A percentile compares a stretch with the other conserved stretches of the same genome.
Conservation (phyloP, 2,888 invertebrate genomes). For the Pinctada fucata region DNA sequence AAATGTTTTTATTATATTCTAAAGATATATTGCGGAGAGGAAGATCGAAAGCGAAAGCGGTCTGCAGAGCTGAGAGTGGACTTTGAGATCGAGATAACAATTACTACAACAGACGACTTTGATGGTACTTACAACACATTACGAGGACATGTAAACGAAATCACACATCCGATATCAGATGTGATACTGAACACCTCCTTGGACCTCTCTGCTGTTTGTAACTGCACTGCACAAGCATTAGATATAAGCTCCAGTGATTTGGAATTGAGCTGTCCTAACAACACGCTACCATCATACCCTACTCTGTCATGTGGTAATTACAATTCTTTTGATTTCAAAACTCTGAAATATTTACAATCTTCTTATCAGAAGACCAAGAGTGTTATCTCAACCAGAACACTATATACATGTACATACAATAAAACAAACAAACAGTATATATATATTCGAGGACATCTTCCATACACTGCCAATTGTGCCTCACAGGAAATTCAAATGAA, state of each 20-base stretch:
- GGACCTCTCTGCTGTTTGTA: neutral
- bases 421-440: neutral
- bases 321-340: neutral
- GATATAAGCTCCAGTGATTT: conserved; percentile 8
- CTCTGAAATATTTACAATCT: neutral
- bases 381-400: too few species aligned
- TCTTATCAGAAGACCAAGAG: too few species aligned
- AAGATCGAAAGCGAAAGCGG: conserved; percentile 3
- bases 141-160: neutral
- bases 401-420: neutral
- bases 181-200: neutral
- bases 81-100: conserved; percentile 6
- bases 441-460: neutral
- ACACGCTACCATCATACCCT: conserved; percentile 16
- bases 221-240: neutral
- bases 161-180: neutral
- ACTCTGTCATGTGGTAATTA: conserved; percentile 24
- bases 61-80: conserved; percentile 11
- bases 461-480: too few species aligned
- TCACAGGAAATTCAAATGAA: too few species aligned
- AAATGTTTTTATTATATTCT: neutral
- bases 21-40: conserved; percentile 10
- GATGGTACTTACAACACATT: neutral
- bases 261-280: neutral
- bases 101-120: neutral